Percentiles rank a stretch among this genome's conserved stretches.
These are phyloP conservation scores for Gasterosteus aculeatus DNA, from an alignment of 2,113 vertebrate genomes.

Conservation along the genomic window DNA sequence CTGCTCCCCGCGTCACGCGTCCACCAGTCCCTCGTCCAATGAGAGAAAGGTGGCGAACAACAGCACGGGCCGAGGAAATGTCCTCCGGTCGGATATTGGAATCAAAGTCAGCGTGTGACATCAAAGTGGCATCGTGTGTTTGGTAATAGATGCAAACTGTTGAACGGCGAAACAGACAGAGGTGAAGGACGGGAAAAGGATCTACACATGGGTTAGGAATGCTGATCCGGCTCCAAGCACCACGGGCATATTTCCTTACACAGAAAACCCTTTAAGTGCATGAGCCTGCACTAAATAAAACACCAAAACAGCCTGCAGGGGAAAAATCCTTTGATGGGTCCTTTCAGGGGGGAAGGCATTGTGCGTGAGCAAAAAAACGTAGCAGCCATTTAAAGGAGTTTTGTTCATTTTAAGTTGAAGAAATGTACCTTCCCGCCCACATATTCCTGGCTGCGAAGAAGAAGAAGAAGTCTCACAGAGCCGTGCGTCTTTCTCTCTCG, in stretches of 20 bases:
- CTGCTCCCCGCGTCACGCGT: constrained; percentile 67
- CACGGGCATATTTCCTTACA: constrained; percentile 63
- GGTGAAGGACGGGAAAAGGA: constrained; percentile 79
- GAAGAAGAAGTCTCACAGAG: constrained; percentile 58
- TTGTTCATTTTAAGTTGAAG: constrained; percentile 49
- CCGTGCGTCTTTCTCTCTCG: constrained; percentile 6
- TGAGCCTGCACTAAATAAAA: constrained; percentile 57
- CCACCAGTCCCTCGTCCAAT: constrained; percentile 50
- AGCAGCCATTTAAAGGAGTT: constrained; percentile 40
- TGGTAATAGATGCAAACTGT: constrained; percentile 78
- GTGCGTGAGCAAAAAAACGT: constrained; percentile 41
- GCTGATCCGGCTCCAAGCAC: constrained; percentile 62
- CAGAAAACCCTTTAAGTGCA: constrained; percentile 52
- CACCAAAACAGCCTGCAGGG: constrained; percentile 39
- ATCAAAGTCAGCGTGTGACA: constrained; percentile 78
- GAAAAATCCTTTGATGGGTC: constrained; percentile 46
- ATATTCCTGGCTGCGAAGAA: constrained; percentile 49
- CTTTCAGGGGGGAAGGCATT: constrained; percentile 39
- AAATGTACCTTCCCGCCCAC: constrained; percentile 53
- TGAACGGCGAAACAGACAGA: constrained; percentile 77
- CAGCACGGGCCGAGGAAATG: constrained; percentile 59
- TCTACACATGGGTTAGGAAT: constrained; percentile 77
- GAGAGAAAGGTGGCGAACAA: constrained; percentile 27
- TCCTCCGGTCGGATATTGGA: constrained; percentile 72
- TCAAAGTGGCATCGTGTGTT: constrained; percentile 76